phyloP scores from a whole-genome alignment of 2,888 invertebrate genomes.

The Sclerodermus sp. region DNA sequence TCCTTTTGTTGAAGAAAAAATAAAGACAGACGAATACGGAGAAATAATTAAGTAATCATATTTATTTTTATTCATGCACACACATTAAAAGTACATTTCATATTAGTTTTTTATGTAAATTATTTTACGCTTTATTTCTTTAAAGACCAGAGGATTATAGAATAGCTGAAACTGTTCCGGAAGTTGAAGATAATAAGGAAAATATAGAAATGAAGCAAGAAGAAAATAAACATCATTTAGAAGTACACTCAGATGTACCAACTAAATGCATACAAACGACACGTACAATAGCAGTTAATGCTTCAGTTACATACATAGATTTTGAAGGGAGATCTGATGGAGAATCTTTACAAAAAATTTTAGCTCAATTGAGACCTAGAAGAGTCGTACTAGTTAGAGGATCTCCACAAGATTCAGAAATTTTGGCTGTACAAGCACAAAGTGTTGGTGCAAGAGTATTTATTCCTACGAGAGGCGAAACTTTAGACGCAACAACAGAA shows the following conservation, averaged over 20 bases:
- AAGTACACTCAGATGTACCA: slow-evolving; percentile 72
- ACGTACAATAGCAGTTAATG: slow-evolving; percentile 77
- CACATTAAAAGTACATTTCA: too few relatives aligned
- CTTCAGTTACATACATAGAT: slow-evolving; percentile 91
- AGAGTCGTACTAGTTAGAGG: slow-evolving; percentile 76
- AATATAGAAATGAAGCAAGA: slow-evolving; percentile 68
- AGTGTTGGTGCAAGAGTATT: slow-evolving; percentile 77
- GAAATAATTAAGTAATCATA: slow-evolving; percentile 75
- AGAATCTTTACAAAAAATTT: slow-evolving; percentile 73
- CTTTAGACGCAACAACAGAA: slow-evolving; percentile 95
- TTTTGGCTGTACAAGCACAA: slow-evolving; percentile 70
- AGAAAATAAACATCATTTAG: slow-evolving; percentile 59
- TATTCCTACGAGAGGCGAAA: slow-evolving; percentile 79
- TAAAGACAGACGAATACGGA: slow-evolving; percentile 94
- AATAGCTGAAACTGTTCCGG: slow-evolving; percentile 71
- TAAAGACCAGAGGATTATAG: slow-evolving; percentile 85
- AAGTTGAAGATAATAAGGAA: slow-evolving; percentile 72
- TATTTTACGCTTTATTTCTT: slow-evolving; percentile 7
- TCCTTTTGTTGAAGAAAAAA: slow-evolving; percentile 89
- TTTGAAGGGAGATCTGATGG: slow-evolving; percentile 93
- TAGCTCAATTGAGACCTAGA: slow-evolving; percentile 68
- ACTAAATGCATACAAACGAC: slow-evolving; percentile 83
- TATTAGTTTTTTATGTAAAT: slow-evolving; percentile 1
- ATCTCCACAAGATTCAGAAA: slow-evolving; percentile 67
- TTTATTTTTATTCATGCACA: background rate